Evolutionary conservation across 2,888 invertebrate species (phyloP).

Genomic region (Clunio marinus): DNA sequence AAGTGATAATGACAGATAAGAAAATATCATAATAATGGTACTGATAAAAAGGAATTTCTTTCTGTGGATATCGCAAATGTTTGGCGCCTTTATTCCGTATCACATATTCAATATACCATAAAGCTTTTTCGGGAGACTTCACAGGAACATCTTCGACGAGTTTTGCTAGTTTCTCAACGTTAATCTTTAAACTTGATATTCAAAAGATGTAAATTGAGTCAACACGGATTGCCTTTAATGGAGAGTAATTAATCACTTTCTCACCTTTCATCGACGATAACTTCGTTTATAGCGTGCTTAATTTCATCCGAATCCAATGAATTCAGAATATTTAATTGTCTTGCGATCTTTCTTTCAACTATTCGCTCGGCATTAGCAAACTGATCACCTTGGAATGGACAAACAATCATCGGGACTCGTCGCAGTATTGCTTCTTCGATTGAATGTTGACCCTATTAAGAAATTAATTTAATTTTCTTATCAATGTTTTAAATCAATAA

Average conservation of each 20-base stretch:
- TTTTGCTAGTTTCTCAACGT: not conserved
- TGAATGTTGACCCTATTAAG: conserved; percentile 12
- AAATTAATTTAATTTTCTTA: not conserved
- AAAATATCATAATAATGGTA: not conserved
- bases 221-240: not conserved
- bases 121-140: not conserved
- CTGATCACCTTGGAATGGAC: conserved; percentile 8
- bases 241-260: not conserved
- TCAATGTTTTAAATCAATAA: not conserved
- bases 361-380: not conserved
- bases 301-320: not conserved
- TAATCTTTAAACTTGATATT: not conserved
- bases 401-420: not conserved
- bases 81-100: not conserved
- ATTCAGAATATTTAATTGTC: not conserved
- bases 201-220: no score
- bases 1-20: not conserved
- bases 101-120: not conserved
- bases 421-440: conserved; percentile 16
- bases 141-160: not conserved
- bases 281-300: not conserved
- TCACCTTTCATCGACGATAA: not conserved
- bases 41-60: not conserved
- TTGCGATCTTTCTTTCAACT: not conserved
- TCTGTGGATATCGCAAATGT: not conserved